Percentiles rank a stretch among this genome's conserved stretches.
These are phyloP conservation scores for Disparrhopalites patrizii DNA, from an alignment of 2,888 invertebrate genomes.

Conservation along the genomic window DNA sequence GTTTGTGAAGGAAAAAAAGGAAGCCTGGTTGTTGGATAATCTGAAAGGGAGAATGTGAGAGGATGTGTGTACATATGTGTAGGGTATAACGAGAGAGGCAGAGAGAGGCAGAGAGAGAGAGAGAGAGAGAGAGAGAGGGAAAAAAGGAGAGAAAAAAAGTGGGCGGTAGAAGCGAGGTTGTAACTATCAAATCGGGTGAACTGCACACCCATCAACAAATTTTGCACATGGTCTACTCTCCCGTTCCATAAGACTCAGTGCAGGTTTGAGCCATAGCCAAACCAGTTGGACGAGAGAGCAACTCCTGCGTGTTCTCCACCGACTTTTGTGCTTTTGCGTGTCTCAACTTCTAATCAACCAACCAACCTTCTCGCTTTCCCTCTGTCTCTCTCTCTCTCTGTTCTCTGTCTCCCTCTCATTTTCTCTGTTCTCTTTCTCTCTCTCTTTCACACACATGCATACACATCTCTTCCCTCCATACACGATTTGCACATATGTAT, in stretches of 20 bases:
- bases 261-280: too few species aligned
- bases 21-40: not conserved
- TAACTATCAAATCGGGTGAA: slow-evolving; percentile 27
- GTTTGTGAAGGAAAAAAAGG: not conserved
- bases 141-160: slow-evolving; percentile 26
- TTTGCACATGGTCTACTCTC: slow-evolving; percentile 25
- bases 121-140: too few species aligned
- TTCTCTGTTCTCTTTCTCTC: too few species aligned
- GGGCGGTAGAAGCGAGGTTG: slow-evolving; percentile 26
- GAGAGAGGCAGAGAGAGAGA: not conserved
- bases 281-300: not conserved
- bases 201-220: slow-evolving; percentile 24
- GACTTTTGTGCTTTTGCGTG: slow-evolving; percentile 28
- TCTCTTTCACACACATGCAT: too few species aligned
- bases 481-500: too few species aligned
- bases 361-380: slow-evolving; percentile 1
- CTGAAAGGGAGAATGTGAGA: not conserved
- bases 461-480: too few species aligned
- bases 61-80: not conserved
- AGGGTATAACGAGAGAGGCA: not conserved
- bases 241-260: too few species aligned
- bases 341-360: slow-evolving; percentile 18
- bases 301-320: slow-evolving; percentile 25
- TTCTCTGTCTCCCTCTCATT: not conserved
- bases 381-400: not conserved